A percentile compares a stretch with the other conserved stretches of the same genome.
These are phyloP conservation scores for silkworm (Bombyx mori) DNA, from an alignment of 1,140 invertebrate species.

Conservation along the genomic window DNA sequence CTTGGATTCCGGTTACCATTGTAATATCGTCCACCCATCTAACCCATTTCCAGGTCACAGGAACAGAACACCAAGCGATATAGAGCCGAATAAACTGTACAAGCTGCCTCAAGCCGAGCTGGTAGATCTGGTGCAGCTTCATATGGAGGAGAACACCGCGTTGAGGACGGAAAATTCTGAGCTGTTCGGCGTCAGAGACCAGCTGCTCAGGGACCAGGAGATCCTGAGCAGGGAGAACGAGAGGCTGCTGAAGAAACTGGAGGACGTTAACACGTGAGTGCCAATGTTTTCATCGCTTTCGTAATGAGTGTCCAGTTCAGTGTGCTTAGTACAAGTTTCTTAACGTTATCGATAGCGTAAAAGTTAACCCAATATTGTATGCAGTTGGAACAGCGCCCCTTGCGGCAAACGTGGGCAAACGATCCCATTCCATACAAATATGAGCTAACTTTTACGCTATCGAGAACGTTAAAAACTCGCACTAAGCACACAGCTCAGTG, in stretches of 20 bases:
- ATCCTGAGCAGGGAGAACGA: conserved; percentile 92
- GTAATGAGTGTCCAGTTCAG: no score
- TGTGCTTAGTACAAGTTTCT: no score
- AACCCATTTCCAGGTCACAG: conserved; percentile 24
- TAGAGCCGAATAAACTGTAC: conserved; percentile 80
- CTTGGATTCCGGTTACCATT: no score
- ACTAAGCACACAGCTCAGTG: no score
- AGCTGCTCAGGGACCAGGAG: conserved; percentile 89
- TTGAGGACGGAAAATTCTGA: conserved; percentile 90
- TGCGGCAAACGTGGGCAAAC: no score
- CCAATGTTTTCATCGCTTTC: neutral
- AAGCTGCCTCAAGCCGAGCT: conserved; percentile 80
- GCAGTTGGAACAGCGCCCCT: no score
- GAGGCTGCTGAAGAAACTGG: conserved; percentile 86
- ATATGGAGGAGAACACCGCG: conserved; percentile 89
- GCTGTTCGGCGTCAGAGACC: conserved; percentile 83
- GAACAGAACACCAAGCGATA: conserved; percentile 66
- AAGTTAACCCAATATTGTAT: no score
- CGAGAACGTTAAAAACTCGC: no score
- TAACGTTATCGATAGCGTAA: no score
- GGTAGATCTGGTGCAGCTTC: conserved; percentile 81
- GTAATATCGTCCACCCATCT: no score
- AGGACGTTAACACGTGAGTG: conserved; percentile 87
- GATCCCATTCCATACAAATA: no score
- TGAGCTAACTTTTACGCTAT: no score